A percentile compares a stretch with the other conserved stretches of the same genome.
These are phyloP conservation scores for Microplitis mediator DNA, from an alignment of 1,140 invertebrate species.

Conservation along the genomic window DNA sequence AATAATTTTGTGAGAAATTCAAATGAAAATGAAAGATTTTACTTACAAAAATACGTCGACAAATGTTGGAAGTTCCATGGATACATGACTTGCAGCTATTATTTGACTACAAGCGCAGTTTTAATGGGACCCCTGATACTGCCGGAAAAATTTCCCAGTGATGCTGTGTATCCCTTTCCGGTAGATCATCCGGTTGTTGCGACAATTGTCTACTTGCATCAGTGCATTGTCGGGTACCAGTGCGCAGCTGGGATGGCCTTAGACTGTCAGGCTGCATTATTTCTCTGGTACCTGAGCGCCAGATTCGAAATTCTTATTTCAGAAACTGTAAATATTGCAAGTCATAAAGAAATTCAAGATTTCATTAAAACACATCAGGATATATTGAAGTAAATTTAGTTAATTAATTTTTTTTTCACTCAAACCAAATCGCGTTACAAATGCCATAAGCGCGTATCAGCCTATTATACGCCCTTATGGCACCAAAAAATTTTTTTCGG, in stretches of 20 bases:
- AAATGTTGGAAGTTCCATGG: conserved; percentile 11
- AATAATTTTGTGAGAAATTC: background rate
- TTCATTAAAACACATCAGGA: conserved; percentile 34
- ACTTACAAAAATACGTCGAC: conserved; percentile 5
- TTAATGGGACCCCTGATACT: conserved; percentile 29
- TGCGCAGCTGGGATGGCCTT: conserved; percentile 23
- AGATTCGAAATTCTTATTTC: conserved; percentile 35
- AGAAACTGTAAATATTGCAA: conserved; percentile 5
- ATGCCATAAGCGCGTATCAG: too few species aligned
- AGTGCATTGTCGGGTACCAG: conserved; percentile 33
- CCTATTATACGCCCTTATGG: too few species aligned
- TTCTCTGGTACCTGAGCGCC: conserved; percentile 37
- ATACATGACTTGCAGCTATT: conserved; percentile 15
- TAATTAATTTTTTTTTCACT: background rate
- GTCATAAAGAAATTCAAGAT: background rate
- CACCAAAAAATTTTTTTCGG: too few species aligned
- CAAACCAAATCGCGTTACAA: too few species aligned
- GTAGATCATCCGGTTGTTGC: conserved; percentile 16
- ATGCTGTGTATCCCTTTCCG: conserved; percentile 37
- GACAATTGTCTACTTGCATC: conserved; percentile 32
- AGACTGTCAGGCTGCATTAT: conserved; percentile 32
- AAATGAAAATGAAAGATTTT: background rate
- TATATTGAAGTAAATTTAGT: conserved; percentile 20
- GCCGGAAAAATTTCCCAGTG: conserved; percentile 30
- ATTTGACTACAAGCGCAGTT: background rate